Percentiles rank a stretch among this genome's conserved stretches.
Conservation (phyloP, 2,888 invertebrate genomes). For the Yponomeuta evonymella region DNA sequence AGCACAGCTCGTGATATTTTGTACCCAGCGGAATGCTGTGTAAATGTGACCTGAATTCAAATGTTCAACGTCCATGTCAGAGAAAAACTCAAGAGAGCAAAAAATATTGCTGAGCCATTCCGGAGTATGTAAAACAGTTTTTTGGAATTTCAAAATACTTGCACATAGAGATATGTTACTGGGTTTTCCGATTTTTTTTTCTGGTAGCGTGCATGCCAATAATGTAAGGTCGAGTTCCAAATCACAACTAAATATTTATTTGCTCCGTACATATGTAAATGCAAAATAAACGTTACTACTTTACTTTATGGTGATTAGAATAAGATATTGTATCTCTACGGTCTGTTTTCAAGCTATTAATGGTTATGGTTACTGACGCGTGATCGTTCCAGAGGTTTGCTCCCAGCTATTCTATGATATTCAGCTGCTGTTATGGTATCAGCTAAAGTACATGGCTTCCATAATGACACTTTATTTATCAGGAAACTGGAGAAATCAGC, state of each 20-base stretch:
- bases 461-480: background rate
- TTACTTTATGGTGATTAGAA: background rate
- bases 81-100: conserved; percentile 19
- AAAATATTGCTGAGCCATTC: background rate
- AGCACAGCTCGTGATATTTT: background rate
- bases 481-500: background rate
- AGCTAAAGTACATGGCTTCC: conserved; percentile 28
- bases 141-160: background rate
- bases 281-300: background rate
- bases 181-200: background rate
- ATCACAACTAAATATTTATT: no score
- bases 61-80: background rate
- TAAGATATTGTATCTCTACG: background rate
- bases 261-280: no score
- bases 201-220: no score
- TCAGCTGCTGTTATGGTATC: conserved; percentile 50
- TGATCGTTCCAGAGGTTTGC: conserved; percentile 55
- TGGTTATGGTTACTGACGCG: conserved; percentile 44
- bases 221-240: no score
- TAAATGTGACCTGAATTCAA: background rate
- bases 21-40: background rate
- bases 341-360: background rate
- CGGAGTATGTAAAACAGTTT: background rate
- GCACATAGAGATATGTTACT: background rate
- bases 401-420: conserved; percentile 39